A percentile compares a stretch with the other conserved stretches of the same genome.
Conservation (phyloP, 2,888 invertebrate species). For the Yponomeuta malinellus region DNA sequence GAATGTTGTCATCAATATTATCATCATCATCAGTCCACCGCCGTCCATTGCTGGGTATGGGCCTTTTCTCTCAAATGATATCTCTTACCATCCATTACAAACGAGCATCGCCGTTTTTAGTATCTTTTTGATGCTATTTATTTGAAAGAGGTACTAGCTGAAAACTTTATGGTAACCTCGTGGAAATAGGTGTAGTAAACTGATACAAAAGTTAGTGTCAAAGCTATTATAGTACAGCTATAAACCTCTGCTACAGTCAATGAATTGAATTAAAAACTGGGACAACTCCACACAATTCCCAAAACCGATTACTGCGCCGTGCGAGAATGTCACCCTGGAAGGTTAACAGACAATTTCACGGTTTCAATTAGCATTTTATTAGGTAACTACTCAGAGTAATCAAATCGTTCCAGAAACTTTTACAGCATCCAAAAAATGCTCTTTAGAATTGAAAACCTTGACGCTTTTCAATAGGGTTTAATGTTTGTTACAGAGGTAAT, state of each 20-base stretch:
- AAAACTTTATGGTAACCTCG: too few species aligned
- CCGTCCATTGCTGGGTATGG: too few species aligned
- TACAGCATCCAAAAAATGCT: neutral
- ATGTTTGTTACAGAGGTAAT: neutral
- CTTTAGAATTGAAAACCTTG: neutral
- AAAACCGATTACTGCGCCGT: neutral
- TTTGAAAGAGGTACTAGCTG: too few species aligned
- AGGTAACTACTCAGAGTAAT: neutral
- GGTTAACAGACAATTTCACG: slow-evolving; percentile 63
- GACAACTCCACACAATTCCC: neutral
- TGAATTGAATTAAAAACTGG: slow-evolving; percentile 30
- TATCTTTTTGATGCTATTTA: too few species aligned
- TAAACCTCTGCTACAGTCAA: slow-evolving; percentile 48
- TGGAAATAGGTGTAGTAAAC: too few species aligned
- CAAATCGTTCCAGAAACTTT: neutral
- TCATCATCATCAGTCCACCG: too few species aligned
- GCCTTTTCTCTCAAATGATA: too few species aligned
- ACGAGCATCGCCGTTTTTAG: too few species aligned
- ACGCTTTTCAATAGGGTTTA: neutral
- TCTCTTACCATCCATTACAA: too few species aligned
- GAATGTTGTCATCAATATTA: too few species aligned
- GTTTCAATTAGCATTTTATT: slow-evolving; percentile 31
- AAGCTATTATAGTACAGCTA: slow-evolving; percentile 22
- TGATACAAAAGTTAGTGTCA: too few species aligned
- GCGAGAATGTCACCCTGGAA: slow-evolving; percentile 33